A percentile compares a stretch with the other conserved stretches of the same genome.
Evolutionary conservation across 2,888 invertebrate genomes (phyloP).

Genomic region (Cephus nigrinus): DNA sequence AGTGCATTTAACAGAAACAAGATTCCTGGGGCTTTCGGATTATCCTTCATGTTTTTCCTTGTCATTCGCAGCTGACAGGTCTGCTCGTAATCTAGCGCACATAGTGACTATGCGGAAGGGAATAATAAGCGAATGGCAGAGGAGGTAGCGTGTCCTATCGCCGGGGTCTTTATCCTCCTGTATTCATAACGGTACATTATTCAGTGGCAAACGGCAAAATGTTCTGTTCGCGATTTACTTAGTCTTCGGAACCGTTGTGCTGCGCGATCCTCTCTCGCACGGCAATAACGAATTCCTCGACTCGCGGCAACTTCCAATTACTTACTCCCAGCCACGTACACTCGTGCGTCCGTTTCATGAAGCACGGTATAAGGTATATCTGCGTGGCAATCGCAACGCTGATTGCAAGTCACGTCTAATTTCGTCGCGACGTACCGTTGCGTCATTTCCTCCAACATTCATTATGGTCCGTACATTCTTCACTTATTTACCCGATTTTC

Average conservation of each 20-base stretch:
- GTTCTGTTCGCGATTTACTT: constrained; percentile 24
- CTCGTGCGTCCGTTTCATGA: neutral
- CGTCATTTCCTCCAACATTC: neutral
- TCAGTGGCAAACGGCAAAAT: neutral
- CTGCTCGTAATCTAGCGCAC: neutral
- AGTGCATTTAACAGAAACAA: neutral
- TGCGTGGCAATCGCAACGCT: neutral
- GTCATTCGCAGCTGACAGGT: constrained; percentile 3
- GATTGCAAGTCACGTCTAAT: neutral
- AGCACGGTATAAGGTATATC: neutral
- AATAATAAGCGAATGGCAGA: neutral
- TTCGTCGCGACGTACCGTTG: neutral
- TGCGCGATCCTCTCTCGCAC: neutral
- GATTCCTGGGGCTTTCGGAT: neutral
- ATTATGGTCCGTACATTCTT: neutral
- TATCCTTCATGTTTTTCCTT: neutral
- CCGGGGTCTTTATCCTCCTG: constrained; percentile 13
- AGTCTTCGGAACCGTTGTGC: constrained; percentile 16
- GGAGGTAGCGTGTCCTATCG: constrained; percentile 8
- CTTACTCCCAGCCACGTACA: neutral
- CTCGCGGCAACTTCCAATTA: neutral
- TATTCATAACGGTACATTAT: constrained; percentile 22
- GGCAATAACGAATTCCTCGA: neutral
- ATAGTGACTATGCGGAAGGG: neutral
- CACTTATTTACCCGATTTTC: neutral